Percentiles rank a stretch among this genome's conserved stretches.
These are phyloP conservation scores for Lasioglossum lativentre DNA, from an alignment of 2,888 invertebrate genomes.

Conservation along the genomic window DNA sequence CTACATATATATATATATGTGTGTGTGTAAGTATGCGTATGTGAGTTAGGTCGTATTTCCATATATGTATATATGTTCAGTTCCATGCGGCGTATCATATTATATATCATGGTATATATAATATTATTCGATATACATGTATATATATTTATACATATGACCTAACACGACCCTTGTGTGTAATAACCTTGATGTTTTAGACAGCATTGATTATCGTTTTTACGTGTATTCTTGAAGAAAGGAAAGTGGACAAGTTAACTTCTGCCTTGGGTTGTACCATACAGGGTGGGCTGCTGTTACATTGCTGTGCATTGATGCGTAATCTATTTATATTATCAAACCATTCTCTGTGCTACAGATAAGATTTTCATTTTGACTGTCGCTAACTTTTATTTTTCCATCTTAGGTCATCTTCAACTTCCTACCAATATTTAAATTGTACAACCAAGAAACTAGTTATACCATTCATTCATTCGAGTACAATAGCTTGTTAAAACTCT, in stretches of 20 bases:
- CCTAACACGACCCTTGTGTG: slow-evolving; percentile 78
- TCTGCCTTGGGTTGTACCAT: slow-evolving; percentile 54
- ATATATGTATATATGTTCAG: slow-evolving; percentile 27
- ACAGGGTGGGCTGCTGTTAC: slow-evolving; percentile 51
- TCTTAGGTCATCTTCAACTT: neutral
- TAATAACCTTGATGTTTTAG: slow-evolving; percentile 81
- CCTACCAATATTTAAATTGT: neutral
- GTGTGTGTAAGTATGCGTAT: slow-evolving; percentile 1
- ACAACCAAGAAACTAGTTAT: neutral
- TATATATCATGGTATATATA: slow-evolving; percentile 23
- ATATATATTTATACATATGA: slow-evolving; percentile 59
- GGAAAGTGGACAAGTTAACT: slow-evolving; percentile 56
- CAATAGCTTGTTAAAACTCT: neutral
- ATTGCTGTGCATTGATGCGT: neutral
- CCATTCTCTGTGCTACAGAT: neutral
- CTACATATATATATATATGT: slow-evolving; percentile 16
- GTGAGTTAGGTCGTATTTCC: slow-evolving; percentile 7
- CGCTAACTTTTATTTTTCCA: neutral
- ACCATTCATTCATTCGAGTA: neutral
- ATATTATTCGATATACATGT: slow-evolving; percentile 1
- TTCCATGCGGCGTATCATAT: neutral
- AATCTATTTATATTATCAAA: neutral
- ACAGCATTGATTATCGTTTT: slow-evolving; percentile 80
- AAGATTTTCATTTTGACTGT: neutral
- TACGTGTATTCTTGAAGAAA: slow-evolving; percentile 73